phyloP scores from a whole-genome alignment of 2,113 vertebrate species.

The Sylvia atricapilla region DNA sequence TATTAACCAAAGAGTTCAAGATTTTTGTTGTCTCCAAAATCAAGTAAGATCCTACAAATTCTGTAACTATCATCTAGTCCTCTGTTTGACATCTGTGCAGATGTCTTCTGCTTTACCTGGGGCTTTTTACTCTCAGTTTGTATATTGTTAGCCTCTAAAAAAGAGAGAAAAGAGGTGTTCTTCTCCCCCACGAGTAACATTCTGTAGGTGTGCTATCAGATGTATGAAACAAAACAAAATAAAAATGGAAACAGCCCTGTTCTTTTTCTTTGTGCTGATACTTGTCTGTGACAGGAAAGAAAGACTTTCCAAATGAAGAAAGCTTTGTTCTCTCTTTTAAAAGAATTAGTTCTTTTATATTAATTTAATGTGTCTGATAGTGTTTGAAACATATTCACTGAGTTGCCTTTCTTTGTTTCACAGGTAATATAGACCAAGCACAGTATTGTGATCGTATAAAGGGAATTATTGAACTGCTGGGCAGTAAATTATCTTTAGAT shows the following conservation, averaged over 20 bases:
- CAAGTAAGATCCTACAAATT: neutral
- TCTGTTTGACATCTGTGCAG: neutral
- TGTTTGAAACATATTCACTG: neutral
- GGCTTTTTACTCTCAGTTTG: neutral
- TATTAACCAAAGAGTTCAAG: neutral
- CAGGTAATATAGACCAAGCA: conserved; percentile 98
- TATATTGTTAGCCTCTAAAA: neutral
- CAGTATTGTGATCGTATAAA: conserved; percentile 99
- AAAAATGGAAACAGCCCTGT: neutral
- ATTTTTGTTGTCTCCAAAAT: neutral
- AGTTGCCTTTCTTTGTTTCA: conserved; percentile 12
- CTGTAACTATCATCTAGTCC: neutral
- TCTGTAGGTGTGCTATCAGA: neutral
- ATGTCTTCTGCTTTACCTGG: neutral
- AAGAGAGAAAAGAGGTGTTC: neutral
- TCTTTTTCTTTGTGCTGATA: neutral
- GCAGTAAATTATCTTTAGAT: conserved; percentile 96
- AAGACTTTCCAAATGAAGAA: neutral
- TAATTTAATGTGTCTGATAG: neutral
- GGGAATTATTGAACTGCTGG: conserved; percentile 97
- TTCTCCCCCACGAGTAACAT: neutral
- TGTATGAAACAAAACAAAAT: neutral
- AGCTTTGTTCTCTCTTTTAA: neutral
- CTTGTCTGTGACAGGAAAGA: neutral
- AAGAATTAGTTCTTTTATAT: neutral